These are phyloP conservation scores for Rhabdornis inornatus DNA, from an alignment of 2,113 vertebrate species.

Conservation along the genomic window DNA sequence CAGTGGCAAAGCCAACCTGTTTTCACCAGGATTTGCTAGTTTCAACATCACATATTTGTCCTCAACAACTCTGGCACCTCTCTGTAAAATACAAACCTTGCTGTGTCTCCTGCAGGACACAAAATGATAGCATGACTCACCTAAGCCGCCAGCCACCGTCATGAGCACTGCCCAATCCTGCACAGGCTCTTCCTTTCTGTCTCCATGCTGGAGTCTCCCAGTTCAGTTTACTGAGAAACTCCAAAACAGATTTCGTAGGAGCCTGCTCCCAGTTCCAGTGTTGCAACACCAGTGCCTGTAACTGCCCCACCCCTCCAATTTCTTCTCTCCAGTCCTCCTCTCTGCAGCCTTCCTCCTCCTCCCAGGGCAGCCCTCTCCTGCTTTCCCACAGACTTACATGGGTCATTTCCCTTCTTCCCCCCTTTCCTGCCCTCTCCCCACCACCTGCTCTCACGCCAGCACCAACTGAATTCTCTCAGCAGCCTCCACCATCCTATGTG, in stretches of 20 bases:
- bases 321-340: background rate
- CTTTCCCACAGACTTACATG: rapidly evolving
- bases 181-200: background rate
- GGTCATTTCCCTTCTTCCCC: background rate
- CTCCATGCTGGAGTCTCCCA: background rate
- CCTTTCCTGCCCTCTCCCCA: background rate
- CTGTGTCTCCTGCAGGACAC: background rate
- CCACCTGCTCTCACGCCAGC: background rate
- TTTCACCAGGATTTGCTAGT: background rate
- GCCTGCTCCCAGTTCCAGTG: rapidly evolving
- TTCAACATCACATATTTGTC: background rate
- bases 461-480: rapidly evolving
- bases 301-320: rapidly evolving
- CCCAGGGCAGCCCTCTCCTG: rapidly evolving
- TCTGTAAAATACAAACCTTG: background rate
- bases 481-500: rapidly evolving
- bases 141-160: background rate
- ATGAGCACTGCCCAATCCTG: background rate
- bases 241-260: background rate
- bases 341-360: background rate
- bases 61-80: background rate
- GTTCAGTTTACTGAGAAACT: background rate
- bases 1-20: background rate
- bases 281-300: rapidly evolving
- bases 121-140: rapidly evolving